These are phyloP conservation scores for Gortyna flavago DNA, from an alignment of 2,888 invertebrate genomes.

Conservation along the genomic window DNA sequence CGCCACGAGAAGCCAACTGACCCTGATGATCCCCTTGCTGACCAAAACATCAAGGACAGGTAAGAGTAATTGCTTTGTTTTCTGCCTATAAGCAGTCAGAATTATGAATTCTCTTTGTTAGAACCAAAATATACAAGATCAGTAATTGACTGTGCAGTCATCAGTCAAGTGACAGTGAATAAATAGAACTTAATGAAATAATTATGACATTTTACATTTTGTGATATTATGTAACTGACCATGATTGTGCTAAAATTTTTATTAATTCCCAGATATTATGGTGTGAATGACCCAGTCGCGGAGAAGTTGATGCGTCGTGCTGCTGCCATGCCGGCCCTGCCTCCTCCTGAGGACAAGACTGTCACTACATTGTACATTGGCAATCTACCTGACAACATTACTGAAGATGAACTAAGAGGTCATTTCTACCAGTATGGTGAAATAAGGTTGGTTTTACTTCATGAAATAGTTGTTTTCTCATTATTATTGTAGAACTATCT, in stretches of 20 bases:
- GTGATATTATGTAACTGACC: not conserved
- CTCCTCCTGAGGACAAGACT: constrained; percentile 98
- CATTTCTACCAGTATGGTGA: constrained; percentile 99
- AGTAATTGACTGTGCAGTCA: not conserved
- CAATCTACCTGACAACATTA: constrained; percentile 96
- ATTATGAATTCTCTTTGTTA: not conserved
- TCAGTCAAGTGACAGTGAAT: not conserved
- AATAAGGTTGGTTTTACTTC: constrained; percentile 91
- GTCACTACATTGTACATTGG: constrained; percentile 99
- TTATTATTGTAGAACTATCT: not conserved
- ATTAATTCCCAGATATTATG: constrained; percentile 93
- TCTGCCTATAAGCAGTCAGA: not conserved
- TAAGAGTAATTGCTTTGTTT: constrained; percentile 66
- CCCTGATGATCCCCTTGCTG: constrained; percentile 98
- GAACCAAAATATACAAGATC: not conserved
- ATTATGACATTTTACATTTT: not conserved
- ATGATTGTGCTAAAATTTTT: not conserved
- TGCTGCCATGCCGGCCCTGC: constrained; percentile 97
- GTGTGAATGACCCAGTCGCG: constrained; percentile 98
- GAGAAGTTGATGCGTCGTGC: constrained; percentile 97
- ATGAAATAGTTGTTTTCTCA: not conserved
- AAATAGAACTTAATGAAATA: not conserved
- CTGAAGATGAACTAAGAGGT: constrained; percentile 97
- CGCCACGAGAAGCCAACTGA: constrained; percentile 99
- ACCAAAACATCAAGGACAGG: constrained; percentile 98